Evolutionary conservation across 2,113 vertebrate genomes (phyloP), one percentile per base, ranked within the genome.

Genomic region (Solea solea): DNA sequence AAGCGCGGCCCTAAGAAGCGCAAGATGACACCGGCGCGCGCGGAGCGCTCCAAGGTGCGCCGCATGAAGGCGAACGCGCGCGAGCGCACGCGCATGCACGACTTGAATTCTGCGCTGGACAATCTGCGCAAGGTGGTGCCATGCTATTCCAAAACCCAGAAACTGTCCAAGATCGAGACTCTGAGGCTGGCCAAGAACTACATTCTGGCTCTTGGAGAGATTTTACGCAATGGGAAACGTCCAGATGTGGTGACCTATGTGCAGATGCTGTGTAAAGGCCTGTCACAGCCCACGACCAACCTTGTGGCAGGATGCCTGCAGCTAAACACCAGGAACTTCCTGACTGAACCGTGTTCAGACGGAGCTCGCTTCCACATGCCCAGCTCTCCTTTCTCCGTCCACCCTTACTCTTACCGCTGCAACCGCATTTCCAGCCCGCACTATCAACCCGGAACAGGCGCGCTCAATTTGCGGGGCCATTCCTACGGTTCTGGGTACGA

Each of bases 141-240:
- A 0, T 99, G 98, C 74, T 98, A 99, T 80, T 99, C 98, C 88
- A 98, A 98, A 88, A 98, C 97, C 0, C 97, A 98, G 64, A 98
- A 99, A 88, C 95, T 99, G 61, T 99, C 97, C 82, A 99, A 99
- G 85, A 99, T 99, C 75, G 98, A 99, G 89, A 99, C 98, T 1
- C 92, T 99, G 57, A 92, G 97, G 50, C 84, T 99, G 28, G 98
- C 98, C 80, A 98, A 98, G 90, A 99, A 99, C 90, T 99, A 99
- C 79, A 99, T 99, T 74, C 93, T 97, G 92, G 97, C 97, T 2
- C 96, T 99, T 14, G 97, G 96, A 44, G 98, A 99, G 93, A 99
- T 99, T 87, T 90, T 99, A 77, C 95, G 97, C 86, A 97, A 96
- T 71, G 98, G 97, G 14, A 98, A 98, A 13, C 91, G 96, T 72